A percentile compares a stretch with the other conserved stretches of the same genome.
Evolutionary conservation across 2,797 vertebrate genomes (phyloP).

Genomic region (Phyllotis vaccarum): DNA sequence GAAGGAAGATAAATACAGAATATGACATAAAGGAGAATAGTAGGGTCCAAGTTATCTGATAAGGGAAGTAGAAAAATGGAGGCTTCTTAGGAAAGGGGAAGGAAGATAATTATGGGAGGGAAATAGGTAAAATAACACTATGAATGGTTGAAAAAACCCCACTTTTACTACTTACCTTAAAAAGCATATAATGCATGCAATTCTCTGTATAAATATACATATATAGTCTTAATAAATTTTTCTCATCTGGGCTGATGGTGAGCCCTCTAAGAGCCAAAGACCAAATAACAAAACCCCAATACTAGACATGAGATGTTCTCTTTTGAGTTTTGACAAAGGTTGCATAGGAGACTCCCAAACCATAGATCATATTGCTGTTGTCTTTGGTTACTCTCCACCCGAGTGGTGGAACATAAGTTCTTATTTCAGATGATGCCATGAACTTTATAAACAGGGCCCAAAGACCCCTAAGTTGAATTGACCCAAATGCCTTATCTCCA

Average conservation of each 20-base stretch:
- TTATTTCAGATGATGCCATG: background rate
- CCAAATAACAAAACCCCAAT: background rate
- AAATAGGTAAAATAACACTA: background rate
- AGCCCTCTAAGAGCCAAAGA: background rate
- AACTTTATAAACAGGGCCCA: background rate
- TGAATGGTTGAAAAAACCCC: background rate
- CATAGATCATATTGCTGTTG: background rate
- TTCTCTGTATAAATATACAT: background rate
- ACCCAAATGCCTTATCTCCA: background rate
- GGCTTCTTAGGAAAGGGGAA: background rate
- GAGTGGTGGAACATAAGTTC: background rate
- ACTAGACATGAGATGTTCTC: background rate
- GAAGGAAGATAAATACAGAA: background rate
- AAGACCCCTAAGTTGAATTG: background rate
- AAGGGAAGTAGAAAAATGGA: background rate
- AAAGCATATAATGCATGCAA: background rate
- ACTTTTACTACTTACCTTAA: background rate
- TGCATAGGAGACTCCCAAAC: background rate
- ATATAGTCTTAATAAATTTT: background rate
- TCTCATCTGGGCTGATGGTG: background rate
- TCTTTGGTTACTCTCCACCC: background rate
- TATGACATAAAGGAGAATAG: background rate
- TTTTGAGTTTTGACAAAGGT: background rate
- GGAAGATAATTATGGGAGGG: background rate
- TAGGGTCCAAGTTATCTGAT: background rate